phyloP scores from a whole-genome alignment of 2,888 invertebrate species.

The Coecobrya sp. region DNA sequence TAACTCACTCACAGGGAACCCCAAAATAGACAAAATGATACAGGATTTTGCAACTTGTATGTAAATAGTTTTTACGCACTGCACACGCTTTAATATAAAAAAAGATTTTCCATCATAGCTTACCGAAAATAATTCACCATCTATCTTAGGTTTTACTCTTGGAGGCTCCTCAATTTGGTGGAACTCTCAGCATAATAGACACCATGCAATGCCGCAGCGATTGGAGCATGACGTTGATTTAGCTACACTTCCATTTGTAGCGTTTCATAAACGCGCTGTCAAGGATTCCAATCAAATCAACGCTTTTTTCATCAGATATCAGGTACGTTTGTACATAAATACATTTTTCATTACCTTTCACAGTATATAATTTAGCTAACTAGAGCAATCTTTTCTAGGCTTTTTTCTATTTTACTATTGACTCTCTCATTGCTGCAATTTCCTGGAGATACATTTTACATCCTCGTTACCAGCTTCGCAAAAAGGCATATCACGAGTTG shows the following conservation, averaged over 20 bases:
- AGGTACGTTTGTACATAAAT: neutral
- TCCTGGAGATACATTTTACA: constrained; percentile 68
- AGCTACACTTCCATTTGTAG: constrained; percentile 82
- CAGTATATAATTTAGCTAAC: neutral
- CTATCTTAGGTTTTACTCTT: no score
- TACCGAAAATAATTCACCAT: no score
- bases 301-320: constrained; percentile 59
- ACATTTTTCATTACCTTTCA: neutral
- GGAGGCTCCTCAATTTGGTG: neutral
- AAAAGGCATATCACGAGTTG: constrained; percentile 55
- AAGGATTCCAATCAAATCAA: constrained; percentile 21
- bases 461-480: constrained; percentile 46
- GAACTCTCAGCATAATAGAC: constrained; percentile 75
- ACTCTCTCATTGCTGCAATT: neutral
- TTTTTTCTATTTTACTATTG: constrained; percentile 49
- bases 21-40: constrained; percentile 66
- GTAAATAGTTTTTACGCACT: no score
- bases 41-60: constrained; percentile 49
- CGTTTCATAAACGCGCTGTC: constrained; percentile 81
- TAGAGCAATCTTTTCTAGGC: constrained; percentile 1
- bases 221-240: constrained; percentile 84
- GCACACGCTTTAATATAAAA: no score
- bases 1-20: neutral
- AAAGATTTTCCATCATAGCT: no score
- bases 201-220: constrained; percentile 83